Evolutionary conservation across 2,888 invertebrate genomes (phyloP).

Genomic region (Tineola bisselliella): DNA sequence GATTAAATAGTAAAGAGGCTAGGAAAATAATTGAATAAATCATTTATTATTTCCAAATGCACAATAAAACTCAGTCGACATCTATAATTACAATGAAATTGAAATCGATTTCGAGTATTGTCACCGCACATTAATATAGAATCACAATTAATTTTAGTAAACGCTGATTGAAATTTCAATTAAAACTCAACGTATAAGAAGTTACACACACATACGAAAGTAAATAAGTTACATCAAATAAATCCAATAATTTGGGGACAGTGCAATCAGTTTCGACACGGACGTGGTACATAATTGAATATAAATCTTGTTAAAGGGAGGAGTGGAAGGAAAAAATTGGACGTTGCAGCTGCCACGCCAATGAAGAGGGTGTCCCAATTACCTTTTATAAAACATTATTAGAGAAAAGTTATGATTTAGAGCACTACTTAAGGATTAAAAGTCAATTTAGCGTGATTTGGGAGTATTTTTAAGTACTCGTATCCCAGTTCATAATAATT

Average conservation of each 20-base stretch:
- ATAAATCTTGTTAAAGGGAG: constrained; percentile 6
- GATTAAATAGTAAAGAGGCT: too few species aligned
- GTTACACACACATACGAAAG: background rate
- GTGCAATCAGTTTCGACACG: constrained; percentile 1
- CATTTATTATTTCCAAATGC: too few species aligned
- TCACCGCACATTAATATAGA: background rate
- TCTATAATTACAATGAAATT: too few species aligned
- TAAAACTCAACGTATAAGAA: background rate
- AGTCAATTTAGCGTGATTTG: background rate
- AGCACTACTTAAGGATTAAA: background rate
- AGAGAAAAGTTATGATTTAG: background rate
- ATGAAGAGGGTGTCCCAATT: background rate
- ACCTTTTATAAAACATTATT: background rate
- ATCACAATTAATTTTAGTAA: background rate
- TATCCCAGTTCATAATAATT: too few species aligned
- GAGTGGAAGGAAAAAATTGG: background rate
- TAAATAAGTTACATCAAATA: background rate
- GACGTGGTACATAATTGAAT: background rate
- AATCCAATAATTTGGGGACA: background rate
- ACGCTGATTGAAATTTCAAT: background rate
- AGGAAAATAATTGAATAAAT: too few species aligned
- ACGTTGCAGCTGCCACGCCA: constrained; percentile 6
- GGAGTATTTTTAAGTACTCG: too few species aligned
- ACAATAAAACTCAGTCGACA: too few species aligned
- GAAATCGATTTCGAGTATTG: too few species aligned